Base-by-base conservation (phyloP, 2,888 invertebrate genomes). In the Ectemnius continuus region DNA sequence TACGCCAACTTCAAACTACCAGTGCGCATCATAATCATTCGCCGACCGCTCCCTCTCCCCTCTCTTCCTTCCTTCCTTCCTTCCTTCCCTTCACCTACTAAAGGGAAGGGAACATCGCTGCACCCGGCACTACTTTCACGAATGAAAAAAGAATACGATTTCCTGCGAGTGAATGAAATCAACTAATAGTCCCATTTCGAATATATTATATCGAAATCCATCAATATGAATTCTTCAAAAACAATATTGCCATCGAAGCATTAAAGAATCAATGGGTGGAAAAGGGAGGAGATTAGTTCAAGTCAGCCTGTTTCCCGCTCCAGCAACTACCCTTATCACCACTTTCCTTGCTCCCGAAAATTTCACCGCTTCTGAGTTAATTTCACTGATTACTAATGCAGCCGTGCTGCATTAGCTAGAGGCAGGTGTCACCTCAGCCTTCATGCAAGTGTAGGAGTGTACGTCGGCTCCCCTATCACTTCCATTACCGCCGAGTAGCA, bases 331-430 rank as follows among this genome's bases (percentile, higher is more conserved):
- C 69, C 72, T 61, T 66, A 59, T 69, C 68, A 59, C 63, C 76
- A 60, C 69, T 77, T 73, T 70, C 77, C 75, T 74, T 75, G 65
- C 77, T 57, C 63, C 65, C 70, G 67, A 67, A 83, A 36, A 80
- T 83, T 79, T 75, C 80, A 67, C 73, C 76, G 70, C 65, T 82
- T 84, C 78, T 79, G 82, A 85, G 82, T 81, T 85, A 77, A 84
- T 85, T 85, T 84, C 63, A 76, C 61, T 66, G 73, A 81, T 84
- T 85, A 77, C 79, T 86, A 79, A 81, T 84, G 83, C 80, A 80
- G 36, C 36, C 36, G 75, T 70, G 78, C 74, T 75, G 78, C 82
- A 82, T 82, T 76, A 76, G 68, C 74, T 63, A 62, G 70, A 64
- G 52, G 72, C 85, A 80, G 80, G 79, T 80, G 82, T 84, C 83